Percentiles rank a stretch among this genome's conserved stretches.
Evolutionary conservation across 2,797 vertebrate genomes (phyloP).

Genomic region (Salmo trutta): DNA sequence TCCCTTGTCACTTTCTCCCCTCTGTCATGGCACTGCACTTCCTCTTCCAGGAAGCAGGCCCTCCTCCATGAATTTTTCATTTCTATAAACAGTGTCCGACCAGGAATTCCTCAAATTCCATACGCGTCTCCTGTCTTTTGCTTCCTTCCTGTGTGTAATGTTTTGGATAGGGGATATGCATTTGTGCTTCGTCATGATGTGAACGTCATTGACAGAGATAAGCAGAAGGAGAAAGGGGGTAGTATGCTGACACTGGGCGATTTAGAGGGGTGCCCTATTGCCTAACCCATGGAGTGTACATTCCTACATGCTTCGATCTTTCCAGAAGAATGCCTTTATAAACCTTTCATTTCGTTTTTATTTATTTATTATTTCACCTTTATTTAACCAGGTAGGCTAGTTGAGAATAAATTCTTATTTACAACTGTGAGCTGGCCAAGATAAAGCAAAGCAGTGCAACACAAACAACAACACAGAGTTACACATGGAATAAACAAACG

Average conservation of each 20-base stretch:
- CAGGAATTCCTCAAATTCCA: slow-evolving; percentile 73
- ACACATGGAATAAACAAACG: no score
- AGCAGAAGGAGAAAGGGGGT: background rate
- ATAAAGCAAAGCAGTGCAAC: no score
- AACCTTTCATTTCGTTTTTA: background rate
- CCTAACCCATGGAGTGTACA: background rate
- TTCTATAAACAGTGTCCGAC: slow-evolving; percentile 76
- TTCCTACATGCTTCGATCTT: background rate
- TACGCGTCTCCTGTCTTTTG: slow-evolving; percentile 42
- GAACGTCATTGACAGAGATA: slow-evolving; percentile 30
- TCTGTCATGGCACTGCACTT: slow-evolving; percentile 38
- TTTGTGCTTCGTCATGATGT: slow-evolving; percentile 50
- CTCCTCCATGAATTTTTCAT: slow-evolving; percentile 63
- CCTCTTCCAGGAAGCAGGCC: slow-evolving; percentile 70
- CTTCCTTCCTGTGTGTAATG: slow-evolving; percentile 57
- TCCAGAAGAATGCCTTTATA: background rate
- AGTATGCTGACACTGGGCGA: background rate
- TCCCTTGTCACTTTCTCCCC: slow-evolving; percentile 26
- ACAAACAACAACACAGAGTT: no score
- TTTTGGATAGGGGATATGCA: slow-evolving; percentile 46
- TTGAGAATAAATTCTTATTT: no score
- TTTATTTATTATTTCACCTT: no score
- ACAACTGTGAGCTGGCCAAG: no score
- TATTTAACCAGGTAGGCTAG: no score
- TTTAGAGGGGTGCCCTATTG: background rate